These are phyloP conservation scores for Aphelocoma coerulescens DNA, from an alignment of 2,113 vertebrate genomes.

Conservation along the genomic window DNA sequence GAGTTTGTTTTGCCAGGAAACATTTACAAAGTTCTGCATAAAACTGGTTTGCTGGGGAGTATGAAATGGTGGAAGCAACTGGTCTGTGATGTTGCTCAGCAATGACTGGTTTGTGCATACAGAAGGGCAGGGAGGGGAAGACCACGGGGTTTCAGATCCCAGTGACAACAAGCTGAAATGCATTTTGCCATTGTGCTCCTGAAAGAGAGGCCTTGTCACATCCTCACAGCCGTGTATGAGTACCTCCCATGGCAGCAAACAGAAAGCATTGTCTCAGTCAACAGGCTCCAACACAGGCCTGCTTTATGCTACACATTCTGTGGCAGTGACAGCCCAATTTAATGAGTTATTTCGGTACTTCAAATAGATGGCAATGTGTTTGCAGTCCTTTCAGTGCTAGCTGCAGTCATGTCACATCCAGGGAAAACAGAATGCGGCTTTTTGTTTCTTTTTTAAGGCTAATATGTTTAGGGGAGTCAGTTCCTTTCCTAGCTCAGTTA, in stretches of 20 bases:
- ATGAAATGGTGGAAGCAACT: not conserved
- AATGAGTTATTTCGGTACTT: constrained; percentile 16
- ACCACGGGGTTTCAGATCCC: not conserved
- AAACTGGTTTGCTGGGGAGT: not conserved
- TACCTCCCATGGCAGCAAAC: constrained; percentile 25
- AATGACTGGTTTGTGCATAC: not conserved
- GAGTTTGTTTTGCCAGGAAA: not conserved
- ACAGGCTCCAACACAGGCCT: not conserved
- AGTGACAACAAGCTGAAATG: not conserved
- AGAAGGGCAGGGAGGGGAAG: not conserved
- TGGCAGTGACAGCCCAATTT: not conserved
- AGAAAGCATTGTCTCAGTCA: constrained; percentile 11
- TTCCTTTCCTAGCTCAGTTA: not conserved
- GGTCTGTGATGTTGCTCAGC: not conserved
- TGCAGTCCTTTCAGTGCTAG: not conserved
- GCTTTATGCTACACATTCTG: not conserved
- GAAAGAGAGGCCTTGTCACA: constrained; percentile 24
- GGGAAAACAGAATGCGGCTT: not conserved
- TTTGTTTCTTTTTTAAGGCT: not conserved
- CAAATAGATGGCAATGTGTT: not conserved
- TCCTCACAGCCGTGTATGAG: not conserved
- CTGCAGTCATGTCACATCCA: not conserved
- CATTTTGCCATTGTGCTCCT: constrained; percentile 26
- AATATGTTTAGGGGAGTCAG: not conserved
- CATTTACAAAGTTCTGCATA: not conserved